phyloP scores from a whole-genome alignment of 2,888 invertebrate species.

The Heliconius charithonia region DNA sequence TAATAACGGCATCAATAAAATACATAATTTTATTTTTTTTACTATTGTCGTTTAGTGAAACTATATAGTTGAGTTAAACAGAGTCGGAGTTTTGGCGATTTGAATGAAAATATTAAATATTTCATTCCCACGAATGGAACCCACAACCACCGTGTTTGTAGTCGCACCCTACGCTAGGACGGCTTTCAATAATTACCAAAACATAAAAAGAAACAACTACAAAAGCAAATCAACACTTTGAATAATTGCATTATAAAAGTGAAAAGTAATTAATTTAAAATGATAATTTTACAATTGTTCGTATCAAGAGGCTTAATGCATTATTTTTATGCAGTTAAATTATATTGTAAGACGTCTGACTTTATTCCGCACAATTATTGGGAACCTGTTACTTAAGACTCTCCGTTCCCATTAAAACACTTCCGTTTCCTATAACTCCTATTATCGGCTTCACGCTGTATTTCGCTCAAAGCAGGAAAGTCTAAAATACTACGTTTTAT shows the following conservation, averaged over 20 bases:
- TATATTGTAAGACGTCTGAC: no score
- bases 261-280: no score
- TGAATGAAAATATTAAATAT: background rate
- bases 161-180: background rate
- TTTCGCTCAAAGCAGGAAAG: background rate
- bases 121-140: background rate
- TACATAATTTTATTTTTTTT: background rate
- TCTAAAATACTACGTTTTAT: background rate
- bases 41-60: background rate
- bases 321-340: no score
- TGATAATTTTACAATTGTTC: no score
- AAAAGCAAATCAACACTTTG: no score
- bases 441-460: background rate
- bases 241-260: no score
- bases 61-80: background rate
- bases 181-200: background rate
- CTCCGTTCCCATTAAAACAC: no score
- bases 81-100: background rate
- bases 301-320: no score
- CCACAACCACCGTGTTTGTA: background rate
- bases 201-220: no score
- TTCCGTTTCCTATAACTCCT: no score
- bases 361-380: no score
- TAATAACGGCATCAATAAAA: background rate
- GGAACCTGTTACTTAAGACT: no score